phyloP scores from a whole-genome alignment of 2,113 vertebrate genomes.

The Laterallus jamaicensis region DNA sequence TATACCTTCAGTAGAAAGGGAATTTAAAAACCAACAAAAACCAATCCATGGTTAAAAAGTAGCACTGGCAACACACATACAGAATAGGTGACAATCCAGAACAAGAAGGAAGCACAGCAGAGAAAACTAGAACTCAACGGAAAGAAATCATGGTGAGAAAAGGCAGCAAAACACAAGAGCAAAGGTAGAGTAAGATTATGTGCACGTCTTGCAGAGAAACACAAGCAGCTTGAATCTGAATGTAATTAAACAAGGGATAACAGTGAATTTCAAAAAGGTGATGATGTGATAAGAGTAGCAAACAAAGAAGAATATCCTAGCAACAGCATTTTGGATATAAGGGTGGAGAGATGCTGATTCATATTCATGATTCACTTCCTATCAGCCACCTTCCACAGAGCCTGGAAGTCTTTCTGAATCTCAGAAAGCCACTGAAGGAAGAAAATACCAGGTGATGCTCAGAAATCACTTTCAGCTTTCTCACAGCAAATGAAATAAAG shows the following conservation, averaged over 20 bases:
- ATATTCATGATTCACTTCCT: slow-evolving; percentile 30
- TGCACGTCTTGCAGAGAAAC: slow-evolving; percentile 27
- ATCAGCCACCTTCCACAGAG: neutral
- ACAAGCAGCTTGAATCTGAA: slow-evolving; percentile 22
- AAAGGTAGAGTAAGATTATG: neutral
- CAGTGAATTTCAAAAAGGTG: slow-evolving; percentile 48
- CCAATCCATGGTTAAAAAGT: neutral
- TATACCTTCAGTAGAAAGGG: neutral
- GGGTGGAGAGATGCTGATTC: slow-evolving; percentile 29
- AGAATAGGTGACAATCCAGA: neutral
- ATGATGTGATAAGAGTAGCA: slow-evolving; percentile 6
- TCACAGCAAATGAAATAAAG: neutral
- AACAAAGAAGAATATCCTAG: slow-evolving; percentile 51
- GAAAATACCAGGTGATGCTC: neutral
- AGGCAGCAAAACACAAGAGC: neutral
- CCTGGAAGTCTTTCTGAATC: neutral
- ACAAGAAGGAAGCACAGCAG: neutral
- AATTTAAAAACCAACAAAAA: neutral
- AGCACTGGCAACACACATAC: neutral
- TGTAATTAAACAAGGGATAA: slow-evolving; percentile 45
- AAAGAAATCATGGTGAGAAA: neutral
- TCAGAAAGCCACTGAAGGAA: neutral
- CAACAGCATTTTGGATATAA: slow-evolving; percentile 51
- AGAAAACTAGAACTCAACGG: neutral
- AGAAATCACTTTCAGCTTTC: neutral